These are phyloP conservation scores for Brachypterus glaber DNA, from an alignment of 2,888 invertebrate species.

Conservation along the genomic window DNA sequence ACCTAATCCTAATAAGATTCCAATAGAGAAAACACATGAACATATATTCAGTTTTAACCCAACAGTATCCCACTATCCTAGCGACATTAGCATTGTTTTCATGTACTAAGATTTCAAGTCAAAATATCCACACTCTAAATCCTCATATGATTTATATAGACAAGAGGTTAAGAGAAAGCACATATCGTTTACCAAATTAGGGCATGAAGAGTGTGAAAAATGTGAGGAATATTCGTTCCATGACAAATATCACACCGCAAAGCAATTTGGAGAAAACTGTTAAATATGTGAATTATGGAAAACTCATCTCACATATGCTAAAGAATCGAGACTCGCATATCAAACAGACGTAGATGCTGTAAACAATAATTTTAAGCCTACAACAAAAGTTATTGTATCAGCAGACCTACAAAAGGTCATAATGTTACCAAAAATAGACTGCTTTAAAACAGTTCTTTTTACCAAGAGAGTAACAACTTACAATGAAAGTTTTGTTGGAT, in stretches of 20 bases:
- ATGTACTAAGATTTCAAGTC: slow-evolving; percentile 10
- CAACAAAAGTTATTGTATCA: slow-evolving; percentile 6
- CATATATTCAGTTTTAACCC: slow-evolving; percentile 10
- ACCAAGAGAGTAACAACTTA: slow-evolving; percentile 14
- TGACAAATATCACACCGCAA: background rate
- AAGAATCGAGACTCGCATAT: slow-evolving; percentile 4
- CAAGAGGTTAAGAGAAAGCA: slow-evolving; percentile 5
- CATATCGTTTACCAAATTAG: slow-evolving; percentile 11
- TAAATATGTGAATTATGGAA: slow-evolving; percentile 6
- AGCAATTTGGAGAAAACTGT: no score
- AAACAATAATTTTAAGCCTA: no score
- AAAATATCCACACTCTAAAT: slow-evolving; percentile 5
- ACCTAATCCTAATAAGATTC: slow-evolving; percentile 1
- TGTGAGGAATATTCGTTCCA: slow-evolving; percentile 10
- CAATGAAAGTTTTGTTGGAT: slow-evolving; percentile 20
- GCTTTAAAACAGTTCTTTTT: slow-evolving; percentile 19
- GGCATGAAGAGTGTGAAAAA: slow-evolving; percentile 10
- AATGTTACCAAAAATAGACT: slow-evolving; percentile 19
- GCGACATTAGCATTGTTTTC: slow-evolving; percentile 5
- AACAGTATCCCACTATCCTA: slow-evolving; percentile 8
- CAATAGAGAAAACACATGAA: slow-evolving; percentile 4
- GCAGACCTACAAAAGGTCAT: slow-evolving; percentile 16
- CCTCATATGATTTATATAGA: slow-evolving; percentile 10
- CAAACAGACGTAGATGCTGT: no score
- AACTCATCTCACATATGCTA: background rate